Conservation (phyloP, 1,140 invertebrate species). For the Heliconius melpomene region DNA sequence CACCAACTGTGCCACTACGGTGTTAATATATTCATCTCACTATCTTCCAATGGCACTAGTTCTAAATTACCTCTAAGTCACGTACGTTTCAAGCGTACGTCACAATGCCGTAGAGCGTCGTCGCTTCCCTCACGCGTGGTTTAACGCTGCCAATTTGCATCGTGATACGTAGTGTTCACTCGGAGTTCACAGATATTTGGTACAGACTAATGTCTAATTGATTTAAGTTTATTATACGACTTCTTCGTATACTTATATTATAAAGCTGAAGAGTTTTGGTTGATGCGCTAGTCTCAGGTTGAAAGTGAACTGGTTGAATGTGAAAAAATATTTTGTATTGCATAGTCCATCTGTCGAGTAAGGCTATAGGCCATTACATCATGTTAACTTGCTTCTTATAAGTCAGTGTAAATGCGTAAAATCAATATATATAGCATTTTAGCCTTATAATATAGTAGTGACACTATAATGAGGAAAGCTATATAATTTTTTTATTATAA, state of each 20-base stretch:
- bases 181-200: not conserved
- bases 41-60: not conserved
- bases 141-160: slow-evolving; percentile 25
- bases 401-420: no score
- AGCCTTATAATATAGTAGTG: not conserved
- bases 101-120: slow-evolving; percentile 13
- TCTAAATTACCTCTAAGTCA: not conserved
- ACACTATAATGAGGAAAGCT: no score
- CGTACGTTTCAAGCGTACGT: slow-evolving; percentile 2
- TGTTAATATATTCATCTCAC: not conserved
- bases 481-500: no score
- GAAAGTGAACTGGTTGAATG: no score
- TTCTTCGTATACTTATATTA: not conserved
- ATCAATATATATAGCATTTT: not conserved
- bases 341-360: no score
- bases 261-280: no score
- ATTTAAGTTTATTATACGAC: not conserved
- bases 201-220: not conserved
- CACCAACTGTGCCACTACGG: not conserved
- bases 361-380: no score
- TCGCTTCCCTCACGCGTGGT: slow-evolving; percentile 20
- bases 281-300: no score
- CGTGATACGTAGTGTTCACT: not conserved
- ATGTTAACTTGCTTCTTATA: no score
- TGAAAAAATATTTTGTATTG: no score